Conservation (phyloP, 2,113 vertebrate genomes). For the Synchiropus splendidus region DNA sequence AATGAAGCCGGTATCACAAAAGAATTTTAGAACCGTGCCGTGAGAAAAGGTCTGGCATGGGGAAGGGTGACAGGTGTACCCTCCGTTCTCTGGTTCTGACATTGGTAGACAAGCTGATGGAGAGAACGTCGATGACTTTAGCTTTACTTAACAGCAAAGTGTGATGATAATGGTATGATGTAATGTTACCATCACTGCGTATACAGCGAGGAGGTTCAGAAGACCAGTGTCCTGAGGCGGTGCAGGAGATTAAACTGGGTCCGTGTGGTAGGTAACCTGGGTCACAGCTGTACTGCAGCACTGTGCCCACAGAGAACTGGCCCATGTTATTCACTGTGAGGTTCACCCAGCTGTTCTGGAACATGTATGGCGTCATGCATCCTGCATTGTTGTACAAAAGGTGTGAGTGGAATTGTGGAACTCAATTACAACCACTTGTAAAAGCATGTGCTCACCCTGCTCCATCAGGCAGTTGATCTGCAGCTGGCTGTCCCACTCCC, state of each 20-base stretch:
- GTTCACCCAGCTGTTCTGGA: conserved; percentile 68
- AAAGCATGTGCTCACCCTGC: conserved; percentile 56
- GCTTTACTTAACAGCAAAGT: not conserved
- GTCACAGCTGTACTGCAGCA: conserved; percentile 71
- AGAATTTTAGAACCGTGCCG: conserved; percentile 90
- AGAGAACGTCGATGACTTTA: not conserved
- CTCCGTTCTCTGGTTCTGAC: conserved; percentile 86
- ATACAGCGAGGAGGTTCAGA: conserved; percentile 64
- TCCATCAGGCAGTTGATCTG: conserved; percentile 88
- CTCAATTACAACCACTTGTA: no score
- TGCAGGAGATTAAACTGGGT: conserved; percentile 63
- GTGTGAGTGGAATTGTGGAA: no score
- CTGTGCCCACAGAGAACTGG: conserved; percentile 61
- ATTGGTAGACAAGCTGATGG: conserved; percentile 80
- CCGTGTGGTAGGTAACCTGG: conserved; percentile 63
- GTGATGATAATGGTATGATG: not conserved
- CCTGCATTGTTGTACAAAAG: no score
- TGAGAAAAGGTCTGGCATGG: conserved; percentile 81
- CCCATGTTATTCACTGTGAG: conserved; percentile 67
- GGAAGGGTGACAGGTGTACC: conserved; percentile 86
- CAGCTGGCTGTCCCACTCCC: conserved; percentile 88
- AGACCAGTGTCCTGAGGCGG: conserved; percentile 56
- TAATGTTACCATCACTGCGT: conserved; percentile 56
- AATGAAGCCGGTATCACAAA: conserved; percentile 85
- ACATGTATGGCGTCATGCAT: conserved; percentile 62